Conservation (phyloP, 35 echinoderm and acorn worm genomes). For the Strongylocentrotus purpuratus region DNA sequence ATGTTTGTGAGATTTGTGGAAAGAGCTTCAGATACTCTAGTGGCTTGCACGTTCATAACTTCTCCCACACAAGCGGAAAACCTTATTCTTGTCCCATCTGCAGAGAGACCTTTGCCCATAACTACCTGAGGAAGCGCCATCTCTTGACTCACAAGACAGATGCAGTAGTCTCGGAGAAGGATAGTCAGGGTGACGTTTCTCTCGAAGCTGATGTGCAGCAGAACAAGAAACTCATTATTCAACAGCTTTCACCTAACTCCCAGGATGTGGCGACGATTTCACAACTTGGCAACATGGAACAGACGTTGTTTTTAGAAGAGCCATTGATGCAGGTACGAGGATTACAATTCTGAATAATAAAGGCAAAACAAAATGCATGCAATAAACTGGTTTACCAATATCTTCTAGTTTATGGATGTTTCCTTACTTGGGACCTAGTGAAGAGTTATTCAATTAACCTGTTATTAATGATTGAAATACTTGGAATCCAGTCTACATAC, state of each 20-base stretch:
- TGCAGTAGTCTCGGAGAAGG: background rate
- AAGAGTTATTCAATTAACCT: too few relatives aligned
- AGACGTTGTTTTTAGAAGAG: background rate
- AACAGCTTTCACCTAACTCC: background rate
- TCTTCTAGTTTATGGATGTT: too few relatives aligned
- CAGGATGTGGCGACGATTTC: background rate
- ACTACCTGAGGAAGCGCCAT: constrained; percentile 34
- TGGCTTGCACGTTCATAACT: constrained; percentile 27
- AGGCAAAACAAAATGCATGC: too few relatives aligned
- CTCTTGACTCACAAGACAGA: background rate
- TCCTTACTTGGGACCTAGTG: too few relatives aligned
- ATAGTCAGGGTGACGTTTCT: background rate
- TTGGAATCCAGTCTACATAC: too few relatives aligned
- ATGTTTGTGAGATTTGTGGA: constrained; percentile 41
- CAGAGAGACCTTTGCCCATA: constrained; percentile 19
- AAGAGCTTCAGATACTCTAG: constrained; percentile 12
- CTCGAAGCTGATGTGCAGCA: background rate
- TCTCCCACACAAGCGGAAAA: constrained; percentile 9
- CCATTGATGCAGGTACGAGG: background rate
- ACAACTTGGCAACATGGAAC: background rate
- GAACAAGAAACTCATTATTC: background rate
- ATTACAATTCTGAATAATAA: too few relatives aligned
- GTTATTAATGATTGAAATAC: too few relatives aligned
- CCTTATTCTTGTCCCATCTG: constrained; percentile 16
- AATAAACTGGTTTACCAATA: too few relatives aligned